Conservation (phyloP, 2,888 invertebrate species). For the Campoletis raptor region DNA sequence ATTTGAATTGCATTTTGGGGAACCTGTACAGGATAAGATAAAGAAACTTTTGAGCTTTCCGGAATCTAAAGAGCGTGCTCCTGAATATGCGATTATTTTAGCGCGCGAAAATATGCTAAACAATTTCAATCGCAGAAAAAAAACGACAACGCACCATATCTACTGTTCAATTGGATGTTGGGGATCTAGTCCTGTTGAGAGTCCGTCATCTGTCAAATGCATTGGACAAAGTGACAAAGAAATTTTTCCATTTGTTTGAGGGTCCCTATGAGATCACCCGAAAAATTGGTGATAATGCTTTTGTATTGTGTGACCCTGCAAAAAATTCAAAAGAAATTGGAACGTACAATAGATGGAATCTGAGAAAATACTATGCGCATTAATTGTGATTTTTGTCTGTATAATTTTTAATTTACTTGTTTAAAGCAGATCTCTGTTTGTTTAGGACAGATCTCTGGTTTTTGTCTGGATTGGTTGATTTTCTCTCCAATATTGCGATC, state of each 20-base stretch:
- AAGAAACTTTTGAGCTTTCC: not conserved
- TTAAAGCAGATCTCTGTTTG: too few relatives aligned
- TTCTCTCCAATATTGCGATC: too few relatives aligned
- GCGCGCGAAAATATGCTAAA: conserved; percentile 41
- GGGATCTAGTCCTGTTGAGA: conserved; percentile 42
- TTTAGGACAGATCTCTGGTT: too few relatives aligned
- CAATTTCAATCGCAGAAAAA: conserved; percentile 34
- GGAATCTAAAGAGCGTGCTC: not conserved
- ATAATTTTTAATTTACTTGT: too few relatives aligned
- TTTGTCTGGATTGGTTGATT: too few relatives aligned
- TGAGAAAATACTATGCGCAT: not conserved
- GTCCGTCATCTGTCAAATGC: conserved; percentile 41
- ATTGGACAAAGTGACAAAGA: conserved; percentile 15
- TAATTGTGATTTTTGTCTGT: not conserved
- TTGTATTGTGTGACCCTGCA: conserved; percentile 7
- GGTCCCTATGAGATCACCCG: conserved; percentile 35
- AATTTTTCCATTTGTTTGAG: conserved; percentile 53
- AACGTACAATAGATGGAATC: conserved; percentile 39
- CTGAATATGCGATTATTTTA: conserved; percentile 22
- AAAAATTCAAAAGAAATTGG: not conserved
- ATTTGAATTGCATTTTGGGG: too few relatives aligned
- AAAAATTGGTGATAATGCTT: conserved; percentile 35
- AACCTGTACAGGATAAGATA: not conserved
- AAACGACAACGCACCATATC: not conserved
- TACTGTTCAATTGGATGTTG: not conserved